Evolutionary conservation across 2,888 invertebrate genomes (phyloP), one percentile per base, ranked within the genome.

Genomic region (Catonia carolina): DNA sequence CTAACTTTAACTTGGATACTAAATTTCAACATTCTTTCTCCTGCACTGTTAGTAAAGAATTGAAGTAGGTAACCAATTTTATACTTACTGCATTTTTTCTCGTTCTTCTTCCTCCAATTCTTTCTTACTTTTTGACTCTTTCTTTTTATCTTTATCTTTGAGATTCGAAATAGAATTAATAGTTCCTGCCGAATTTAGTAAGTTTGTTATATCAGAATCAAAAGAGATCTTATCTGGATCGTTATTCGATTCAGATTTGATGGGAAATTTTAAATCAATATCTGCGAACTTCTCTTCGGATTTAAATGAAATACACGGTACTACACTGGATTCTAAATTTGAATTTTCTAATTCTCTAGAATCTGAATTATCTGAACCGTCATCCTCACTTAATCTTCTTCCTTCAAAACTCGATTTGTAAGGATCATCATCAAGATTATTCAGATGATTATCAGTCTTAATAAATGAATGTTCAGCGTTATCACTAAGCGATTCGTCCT

Each of bases 31-130:
- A n/a, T n/a, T n/a, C n/a, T n/a, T n/a, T n/a, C n/a, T n/a, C n/a
- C n/a, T n/a, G n/a, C n/a, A n/a, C n/a, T n/a, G n/a, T n/a, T n/a
- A n/a, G n/a, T n/a, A n/a, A n/a, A n/a, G n/a, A n/a, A n/a, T n/a
- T n/a, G n/a, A n/a, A n/a, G n/a, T n/a, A n/a, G n/a, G n/a, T n/a
- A n/a, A n/a, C n/a, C n/a, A n/a, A n/a, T n/a, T n/a, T n/a, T n/a
- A n/a, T 17, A 81, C 85, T 77, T 76, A 93, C 93, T 94, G 94
- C 95, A 96, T 95, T 73, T 91, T 92, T 70, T 95, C 92, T 60
- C 95, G 75, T 71, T 96, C 95, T 69, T 96, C 95, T 71, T 95
- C 93, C 72, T 96, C 93, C 8, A 92, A 70, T 72, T 93, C 92
- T 83, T 86, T 73, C 86, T 87, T 67, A 82, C 84, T 72, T 69